phyloP scores from a whole-genome alignment of 2,113 vertebrate species.

The Pteruthius melanotis region DNA sequence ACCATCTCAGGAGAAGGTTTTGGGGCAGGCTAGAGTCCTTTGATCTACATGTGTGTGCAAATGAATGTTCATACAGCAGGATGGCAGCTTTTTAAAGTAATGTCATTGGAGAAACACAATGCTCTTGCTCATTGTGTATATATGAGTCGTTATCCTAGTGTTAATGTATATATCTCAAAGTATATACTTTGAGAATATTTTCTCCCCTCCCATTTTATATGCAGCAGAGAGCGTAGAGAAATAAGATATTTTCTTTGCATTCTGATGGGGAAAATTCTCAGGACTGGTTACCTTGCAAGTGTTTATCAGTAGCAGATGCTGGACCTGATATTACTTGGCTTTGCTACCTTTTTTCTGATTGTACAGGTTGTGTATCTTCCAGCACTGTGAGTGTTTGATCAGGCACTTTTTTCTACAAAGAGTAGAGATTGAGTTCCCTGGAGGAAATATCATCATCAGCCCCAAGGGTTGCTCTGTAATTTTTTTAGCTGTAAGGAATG shows the following conservation, averaged over 20 bases:
- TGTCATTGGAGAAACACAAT: not conserved
- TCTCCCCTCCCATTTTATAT: not conserved
- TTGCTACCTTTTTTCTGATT: not conserved
- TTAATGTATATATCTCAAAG: no score
- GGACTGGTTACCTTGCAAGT: not conserved
- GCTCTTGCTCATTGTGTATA: not conserved
- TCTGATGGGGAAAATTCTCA: not conserved
- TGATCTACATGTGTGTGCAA: not conserved
- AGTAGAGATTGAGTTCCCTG: not conserved
- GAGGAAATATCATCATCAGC: not conserved
- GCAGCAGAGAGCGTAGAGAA: slow-evolving; percentile 20
- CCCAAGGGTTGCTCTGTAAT: not conserved
- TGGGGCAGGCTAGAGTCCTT: not conserved
- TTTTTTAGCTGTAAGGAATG: not conserved
- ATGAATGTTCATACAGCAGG: not conserved
- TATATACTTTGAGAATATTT: slow-evolving; percentile 18
- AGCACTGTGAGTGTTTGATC: not conserved
- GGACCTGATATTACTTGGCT: not conserved
- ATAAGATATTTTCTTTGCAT: not conserved
- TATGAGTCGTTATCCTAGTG: slow-evolving; percentile 43
- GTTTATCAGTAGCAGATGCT: not conserved
- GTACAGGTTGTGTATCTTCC: not conserved
- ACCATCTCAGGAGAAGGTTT: not conserved
- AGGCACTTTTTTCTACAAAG: not conserved
- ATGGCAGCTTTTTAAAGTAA: not conserved